A percentile compares a stretch with the other conserved stretches of the same genome.
These are phyloP conservation scores for Ylistrum balloti DNA, from an alignment of 1,140 invertebrate species.

Conservation along the genomic window DNA sequence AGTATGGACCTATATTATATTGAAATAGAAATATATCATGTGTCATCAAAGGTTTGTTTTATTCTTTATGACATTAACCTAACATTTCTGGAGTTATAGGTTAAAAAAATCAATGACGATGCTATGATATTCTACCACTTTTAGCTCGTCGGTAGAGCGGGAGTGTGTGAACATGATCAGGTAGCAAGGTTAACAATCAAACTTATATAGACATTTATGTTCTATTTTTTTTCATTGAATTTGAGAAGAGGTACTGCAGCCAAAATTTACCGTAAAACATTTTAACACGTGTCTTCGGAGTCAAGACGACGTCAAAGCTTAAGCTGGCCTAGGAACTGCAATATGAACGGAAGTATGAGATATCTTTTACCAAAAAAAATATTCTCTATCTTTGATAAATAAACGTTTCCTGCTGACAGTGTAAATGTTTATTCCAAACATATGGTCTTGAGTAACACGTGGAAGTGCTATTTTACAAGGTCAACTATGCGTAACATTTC, in stretches of 20 bases:
- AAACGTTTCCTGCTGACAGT: not conserved
- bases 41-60: not conserved
- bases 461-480: not conserved
- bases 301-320: not conserved
- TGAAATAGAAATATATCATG: not conserved
- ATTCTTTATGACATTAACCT: not conserved
- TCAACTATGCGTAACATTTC: constrained; percentile 7
- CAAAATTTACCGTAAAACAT: not conserved
- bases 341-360: not conserved
- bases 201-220: not conserved
- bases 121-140: not conserved
- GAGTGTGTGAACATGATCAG: not conserved
- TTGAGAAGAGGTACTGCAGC: not conserved
- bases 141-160: not conserved
- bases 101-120: not conserved
- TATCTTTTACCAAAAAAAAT: constrained; percentile 28
- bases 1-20: not conserved
- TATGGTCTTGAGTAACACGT: not conserved
- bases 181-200: not conserved
- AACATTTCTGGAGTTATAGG: not conserved
- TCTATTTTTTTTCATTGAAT: not conserved
- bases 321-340: not conserved
- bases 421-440: not conserved
- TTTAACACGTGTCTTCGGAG: not conserved
- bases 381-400: constrained; percentile 1